Conservation (phyloP, 2,797 vertebrate genomes). For the Hirundo rustica region DNA sequence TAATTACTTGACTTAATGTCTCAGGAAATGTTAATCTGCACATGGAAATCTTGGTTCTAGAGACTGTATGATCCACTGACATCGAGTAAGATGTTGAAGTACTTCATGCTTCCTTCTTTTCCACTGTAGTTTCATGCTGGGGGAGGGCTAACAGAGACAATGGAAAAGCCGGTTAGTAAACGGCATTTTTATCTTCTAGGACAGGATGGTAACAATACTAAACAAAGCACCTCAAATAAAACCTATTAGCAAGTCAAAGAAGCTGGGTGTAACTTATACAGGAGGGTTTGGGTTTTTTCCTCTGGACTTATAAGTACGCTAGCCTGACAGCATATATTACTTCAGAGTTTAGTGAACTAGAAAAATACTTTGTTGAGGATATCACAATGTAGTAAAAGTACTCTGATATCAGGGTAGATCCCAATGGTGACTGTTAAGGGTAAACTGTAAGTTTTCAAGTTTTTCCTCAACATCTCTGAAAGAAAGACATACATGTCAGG, state of each 20-base stretch:
- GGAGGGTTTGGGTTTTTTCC: background rate
- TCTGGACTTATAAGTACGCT: background rate
- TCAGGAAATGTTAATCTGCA: constrained; percentile 67
- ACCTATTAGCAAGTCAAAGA: accelerated
- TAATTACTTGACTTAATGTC: constrained; percentile 70
- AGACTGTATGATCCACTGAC: background rate
- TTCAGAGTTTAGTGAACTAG: background rate
- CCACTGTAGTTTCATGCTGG: background rate
- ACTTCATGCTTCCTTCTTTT: background rate
- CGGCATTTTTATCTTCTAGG: background rate
- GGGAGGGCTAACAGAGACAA: background rate
- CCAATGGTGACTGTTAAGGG: background rate
- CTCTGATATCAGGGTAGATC: background rate
- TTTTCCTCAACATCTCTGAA: background rate
- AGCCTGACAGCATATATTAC: background rate
- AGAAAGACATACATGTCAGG: background rate
- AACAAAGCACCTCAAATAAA: background rate
- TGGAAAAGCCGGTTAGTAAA: constrained; percentile 7
- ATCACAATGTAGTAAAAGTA: background rate
- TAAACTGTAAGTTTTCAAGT: background rate
- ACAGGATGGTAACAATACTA: background rate
- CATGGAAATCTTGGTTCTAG: constrained; percentile 49
- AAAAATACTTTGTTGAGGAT: background rate
- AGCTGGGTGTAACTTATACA: accelerated
- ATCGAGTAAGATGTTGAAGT: background rate